Percentiles rank a stretch among this genome's conserved stretches.
Evolutionary conservation across 2,797 vertebrate species (phyloP).

Genomic region (Sphenopsis melanotis): DNA sequence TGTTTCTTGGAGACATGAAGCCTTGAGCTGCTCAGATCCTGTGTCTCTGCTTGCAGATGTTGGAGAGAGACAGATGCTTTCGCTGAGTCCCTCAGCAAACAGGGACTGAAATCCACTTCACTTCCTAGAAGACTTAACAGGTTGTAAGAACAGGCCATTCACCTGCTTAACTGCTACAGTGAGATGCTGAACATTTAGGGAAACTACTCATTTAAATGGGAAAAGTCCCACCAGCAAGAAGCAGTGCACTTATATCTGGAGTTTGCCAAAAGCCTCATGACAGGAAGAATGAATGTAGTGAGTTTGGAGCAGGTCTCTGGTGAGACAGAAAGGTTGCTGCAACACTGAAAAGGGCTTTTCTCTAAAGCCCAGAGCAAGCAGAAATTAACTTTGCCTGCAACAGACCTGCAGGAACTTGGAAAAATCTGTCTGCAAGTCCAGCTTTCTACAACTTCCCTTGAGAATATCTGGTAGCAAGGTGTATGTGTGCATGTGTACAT

Average conservation of each 20-base stretch:
- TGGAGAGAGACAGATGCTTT: not conserved
- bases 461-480: not conserved
- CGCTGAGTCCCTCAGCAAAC: not conserved
- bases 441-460: conserved; percentile 7
- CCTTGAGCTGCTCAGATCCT: not conserved
- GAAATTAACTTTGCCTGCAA: not conserved
- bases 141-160: not conserved
- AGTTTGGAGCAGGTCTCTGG: not conserved
- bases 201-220: not conserved
- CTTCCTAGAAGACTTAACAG: not conserved
- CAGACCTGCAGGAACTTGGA: conserved; percentile 44
- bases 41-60: not conserved
- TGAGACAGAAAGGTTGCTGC: not conserved
- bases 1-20: not conserved
- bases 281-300: not conserved
- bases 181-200: not conserved
- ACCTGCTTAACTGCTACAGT: not conserved
- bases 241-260: not conserved
- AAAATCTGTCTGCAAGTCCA: conserved; percentile 51
- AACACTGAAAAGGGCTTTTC: not conserved
- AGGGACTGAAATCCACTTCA: not conserved
- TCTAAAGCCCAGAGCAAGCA: not conserved
- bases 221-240: not conserved
- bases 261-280: not conserved
- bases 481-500: not conserved